Evolutionary conservation across 2,888 invertebrate genomes (phyloP), one percentile per base, ranked within the genome.

Genomic region (Oscheius sp.): DNA sequence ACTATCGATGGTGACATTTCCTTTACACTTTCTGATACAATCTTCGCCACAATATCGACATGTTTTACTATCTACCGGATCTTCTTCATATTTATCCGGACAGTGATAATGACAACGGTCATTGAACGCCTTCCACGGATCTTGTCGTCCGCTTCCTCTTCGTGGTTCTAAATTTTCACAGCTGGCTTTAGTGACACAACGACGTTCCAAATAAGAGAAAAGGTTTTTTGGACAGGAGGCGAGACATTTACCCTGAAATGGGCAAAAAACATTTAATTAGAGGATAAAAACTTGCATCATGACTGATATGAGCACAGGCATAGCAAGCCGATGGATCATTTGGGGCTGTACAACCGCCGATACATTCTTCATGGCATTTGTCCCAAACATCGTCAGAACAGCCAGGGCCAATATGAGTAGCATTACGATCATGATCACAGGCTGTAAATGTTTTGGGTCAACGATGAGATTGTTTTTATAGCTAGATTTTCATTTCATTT

Each of bases 301-400:
- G 88, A 65, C 90, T 90, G 83, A 92, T 91, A 84, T 92, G 89
- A 73, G 90, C 90, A 87, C 97, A 98, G n/a, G 92, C 92, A 66
- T 89, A 89, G 87, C 97, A 98, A 0, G 89, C 87, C 22, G 47
- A 57, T 5, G 78, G 67, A 64, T 83, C 78, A 38, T 75, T 57
- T 26, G 73, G 30, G 3, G 90, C 91, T 32, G 87, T 88, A 87
- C 97, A 98, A 36, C 95, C 93, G 33, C 94, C 95, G 38, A 94
- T 87, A 86, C 97, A 97, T 67, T 90, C 89, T 30, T 89, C 86
- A 86, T 92, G 90, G 87, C 96, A 97, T 86, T 94, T 8, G 2
- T 44, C 33, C 22, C 72, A 72, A 20, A 61, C 2, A 2, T 71
- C 59, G 33, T 70, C 69, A 6, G 51, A 56, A 41, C 77, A 74